Percentiles rank a stretch among this genome's conserved stretches.
phyloP scores from a whole-genome alignment of 1,140 invertebrate genomes.

The Eupeodes corollae region DNA sequence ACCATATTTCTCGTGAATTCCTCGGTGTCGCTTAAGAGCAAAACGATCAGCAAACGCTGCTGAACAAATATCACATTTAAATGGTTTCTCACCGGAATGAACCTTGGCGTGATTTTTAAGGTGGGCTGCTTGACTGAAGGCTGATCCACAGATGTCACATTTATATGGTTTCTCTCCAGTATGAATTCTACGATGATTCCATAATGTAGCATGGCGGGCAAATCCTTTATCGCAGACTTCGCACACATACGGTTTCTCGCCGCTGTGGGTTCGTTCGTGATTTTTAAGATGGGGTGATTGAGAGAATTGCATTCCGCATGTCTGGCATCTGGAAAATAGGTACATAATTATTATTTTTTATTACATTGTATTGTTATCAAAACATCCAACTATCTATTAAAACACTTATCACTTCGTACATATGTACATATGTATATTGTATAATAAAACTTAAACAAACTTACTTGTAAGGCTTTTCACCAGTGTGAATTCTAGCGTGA shows the following conservation, averaged over 20 bases:
- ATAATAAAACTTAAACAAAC: neutral
- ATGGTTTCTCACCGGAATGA: constrained; percentile 59
- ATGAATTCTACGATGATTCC: constrained; percentile 86
- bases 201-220: constrained; percentile 71
- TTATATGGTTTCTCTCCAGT: constrained; percentile 84
- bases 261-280: constrained; percentile 85
- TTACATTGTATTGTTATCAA: no score
- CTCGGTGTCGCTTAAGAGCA: constrained; percentile 62
- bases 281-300: constrained; percentile 85
- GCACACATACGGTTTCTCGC: constrained; percentile 82
- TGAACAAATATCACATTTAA: constrained; percentile 74
- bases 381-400: no score
- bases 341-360: neutral
- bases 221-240: constrained; percentile 85
- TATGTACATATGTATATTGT: no score
- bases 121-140: constrained; percentile 79
- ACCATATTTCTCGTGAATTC: constrained; percentile 68
- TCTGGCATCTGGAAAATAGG: constrained; percentile 49
- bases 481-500: constrained; percentile 71
- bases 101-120: constrained; percentile 76
- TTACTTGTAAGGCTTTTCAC: constrained; percentile 72
- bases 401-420: no score
- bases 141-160: constrained; percentile 71
- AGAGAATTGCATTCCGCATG: constrained; percentile 79
- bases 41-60: constrained; percentile 78